Percentiles rank a stretch among this genome's conserved stretches.
phyloP scores from a whole-genome alignment of 1,140 invertebrate genomes.

The Nasonia longicornis region DNA sequence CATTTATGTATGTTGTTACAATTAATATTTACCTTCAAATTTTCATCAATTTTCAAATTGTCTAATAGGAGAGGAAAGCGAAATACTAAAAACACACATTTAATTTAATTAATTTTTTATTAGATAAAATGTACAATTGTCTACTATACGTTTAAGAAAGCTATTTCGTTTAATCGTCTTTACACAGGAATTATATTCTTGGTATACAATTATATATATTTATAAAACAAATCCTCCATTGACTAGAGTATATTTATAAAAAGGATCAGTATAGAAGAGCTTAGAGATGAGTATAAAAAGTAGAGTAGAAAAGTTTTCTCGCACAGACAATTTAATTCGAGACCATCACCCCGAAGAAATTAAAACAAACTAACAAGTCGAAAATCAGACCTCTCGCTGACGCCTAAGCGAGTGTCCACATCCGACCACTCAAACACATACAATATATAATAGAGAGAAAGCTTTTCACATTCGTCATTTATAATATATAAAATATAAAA shows the following conservation, averaged over 20 bases:
- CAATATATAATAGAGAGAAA: conserved; percentile 26
- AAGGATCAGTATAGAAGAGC: conserved; percentile 46
- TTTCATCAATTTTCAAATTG: no score
- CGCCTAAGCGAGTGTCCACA: conserved; percentile 5
- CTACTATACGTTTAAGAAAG: conserved; percentile 64
- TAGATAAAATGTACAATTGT: conserved; percentile 69
- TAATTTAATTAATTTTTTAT: conserved; percentile 65
- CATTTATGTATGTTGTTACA: no score
- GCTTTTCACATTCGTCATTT: conserved; percentile 34
- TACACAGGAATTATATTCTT: conserved; percentile 65
- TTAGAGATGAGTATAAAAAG: conserved; percentile 46
- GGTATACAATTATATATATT: conserved; percentile 52
- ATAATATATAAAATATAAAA: conserved; percentile 30
- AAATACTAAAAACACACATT: conserved; percentile 34
- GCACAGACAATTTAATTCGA: conserved; percentile 57
- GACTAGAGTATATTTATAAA: conserved; percentile 62
- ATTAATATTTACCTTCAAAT: no score
- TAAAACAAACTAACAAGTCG: conserved; percentile 40
- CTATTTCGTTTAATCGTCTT: conserved; percentile 65
- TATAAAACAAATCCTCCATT: conserved; percentile 67
- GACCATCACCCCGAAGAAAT: conserved; percentile 60
- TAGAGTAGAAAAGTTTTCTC: conserved; percentile 48
- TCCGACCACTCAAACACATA: conserved; percentile 33
- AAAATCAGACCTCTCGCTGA: conserved; percentile 47
- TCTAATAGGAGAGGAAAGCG: neutral